phyloP scores from a whole-genome alignment of 2,113 vertebrate species.

The Myocastor coypus region DNA sequence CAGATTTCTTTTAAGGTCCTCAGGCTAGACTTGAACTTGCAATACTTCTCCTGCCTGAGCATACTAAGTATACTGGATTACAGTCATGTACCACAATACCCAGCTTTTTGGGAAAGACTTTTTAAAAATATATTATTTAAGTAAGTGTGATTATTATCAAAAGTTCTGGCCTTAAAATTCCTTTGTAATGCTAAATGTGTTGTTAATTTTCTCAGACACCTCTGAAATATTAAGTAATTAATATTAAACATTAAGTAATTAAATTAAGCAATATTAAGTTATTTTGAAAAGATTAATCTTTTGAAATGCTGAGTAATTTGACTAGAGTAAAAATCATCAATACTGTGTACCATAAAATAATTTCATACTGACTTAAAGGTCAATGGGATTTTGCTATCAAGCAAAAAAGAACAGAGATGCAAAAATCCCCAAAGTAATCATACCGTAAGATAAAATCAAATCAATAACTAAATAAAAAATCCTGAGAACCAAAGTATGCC shows the following conservation, averaged over 20 bases:
- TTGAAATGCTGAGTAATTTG: neutral
- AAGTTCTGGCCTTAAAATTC: neutral
- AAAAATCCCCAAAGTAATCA: neutral
- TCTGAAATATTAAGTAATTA: neutral
- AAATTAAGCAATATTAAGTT: too few relatives aligned
- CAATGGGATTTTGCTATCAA: neutral
- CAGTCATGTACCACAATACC: neutral
- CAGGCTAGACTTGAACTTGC: neutral
- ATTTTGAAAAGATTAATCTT: neutral
- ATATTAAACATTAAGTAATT: too few relatives aligned
- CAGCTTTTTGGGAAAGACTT: neutral
- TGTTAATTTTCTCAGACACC: slow-evolving; percentile 7
- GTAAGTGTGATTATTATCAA: neutral
- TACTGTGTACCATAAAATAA: neutral
- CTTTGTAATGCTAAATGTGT: neutral
- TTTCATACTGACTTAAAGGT: slow-evolving; percentile 14
- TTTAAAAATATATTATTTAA: neutral
- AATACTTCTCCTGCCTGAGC: neutral
- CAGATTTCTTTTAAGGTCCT: neutral
- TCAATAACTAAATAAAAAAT: slow-evolving; percentile 4
- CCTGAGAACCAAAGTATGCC: neutral
- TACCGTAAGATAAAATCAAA: neutral
- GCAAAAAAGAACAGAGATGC: neutral
- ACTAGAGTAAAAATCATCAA: neutral
- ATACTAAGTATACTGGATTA: neutral